phyloP scores from a whole-genome alignment of 2,888 invertebrate species.

The Nemapogon koenigi region DNA sequence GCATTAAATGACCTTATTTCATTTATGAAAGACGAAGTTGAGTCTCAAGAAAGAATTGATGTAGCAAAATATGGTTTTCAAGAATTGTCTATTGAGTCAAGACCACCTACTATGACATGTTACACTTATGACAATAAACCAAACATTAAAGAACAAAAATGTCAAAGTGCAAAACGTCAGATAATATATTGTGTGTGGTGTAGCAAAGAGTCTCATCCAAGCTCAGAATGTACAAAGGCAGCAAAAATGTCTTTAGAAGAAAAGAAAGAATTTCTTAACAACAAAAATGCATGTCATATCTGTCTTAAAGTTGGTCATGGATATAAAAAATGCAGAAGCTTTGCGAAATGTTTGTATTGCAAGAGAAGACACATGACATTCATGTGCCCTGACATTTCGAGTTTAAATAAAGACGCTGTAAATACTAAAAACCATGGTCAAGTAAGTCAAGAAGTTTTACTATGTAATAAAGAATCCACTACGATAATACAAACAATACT shows the following conservation, averaged over 20 bases:
- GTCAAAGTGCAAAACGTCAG: too few species aligned
- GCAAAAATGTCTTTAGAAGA: not conserved
- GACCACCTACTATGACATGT: too few species aligned
- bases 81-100: too few species aligned
- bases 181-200: slow-evolving; percentile 3
- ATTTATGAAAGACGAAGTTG: too few species aligned
- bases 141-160: too few species aligned
- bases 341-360: not conserved
- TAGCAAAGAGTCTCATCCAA: not conserved
- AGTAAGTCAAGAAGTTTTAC: not conserved
- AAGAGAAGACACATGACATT: not conserved
- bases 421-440: not conserved
- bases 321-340: not conserved
- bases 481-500: slow-evolving; percentile 4
- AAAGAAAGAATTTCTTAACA: not conserved
- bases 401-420: not conserved
- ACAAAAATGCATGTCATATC: not conserved
- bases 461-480: not conserved
- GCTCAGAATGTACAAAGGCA: not conserved
- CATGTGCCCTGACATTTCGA: not conserved
- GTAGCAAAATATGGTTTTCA: too few species aligned
- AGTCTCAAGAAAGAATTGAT: too few species aligned
- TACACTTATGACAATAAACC: too few species aligned
- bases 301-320: not conserved
- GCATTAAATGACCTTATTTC: too few species aligned